These are phyloP conservation scores for Blera fallax DNA, from an alignment of 2,888 invertebrate genomes.

Conservation along the genomic window DNA sequence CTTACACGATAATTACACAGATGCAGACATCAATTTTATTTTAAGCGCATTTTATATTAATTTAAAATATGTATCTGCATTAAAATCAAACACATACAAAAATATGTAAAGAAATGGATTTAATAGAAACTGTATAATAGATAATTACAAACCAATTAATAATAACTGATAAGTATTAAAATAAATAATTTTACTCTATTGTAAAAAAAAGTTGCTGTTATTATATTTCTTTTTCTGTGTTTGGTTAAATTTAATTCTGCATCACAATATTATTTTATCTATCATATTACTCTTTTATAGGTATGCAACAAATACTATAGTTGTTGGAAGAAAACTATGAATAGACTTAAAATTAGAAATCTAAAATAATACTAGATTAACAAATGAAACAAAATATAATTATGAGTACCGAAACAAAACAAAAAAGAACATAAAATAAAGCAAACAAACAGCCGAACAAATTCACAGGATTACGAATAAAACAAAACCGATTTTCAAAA, in stretches of 20 bases:
- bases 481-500: conserved; percentile 24
- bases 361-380: neutral
- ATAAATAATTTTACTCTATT: neutral
- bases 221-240: neutral
- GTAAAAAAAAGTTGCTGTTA: neutral
- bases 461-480: conserved; percentile 20
- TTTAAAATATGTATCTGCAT: neutral
- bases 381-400: neutral
- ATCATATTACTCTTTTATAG: neutral
- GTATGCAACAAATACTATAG: neutral
- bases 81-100: neutral
- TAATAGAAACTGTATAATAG: conserved; percentile 11
- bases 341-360: neutral
- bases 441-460: neutral
- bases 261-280: neutral
- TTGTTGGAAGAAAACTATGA: neutral
- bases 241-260: neutral
- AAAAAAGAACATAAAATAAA: neutral
- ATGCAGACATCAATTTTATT: neutral
- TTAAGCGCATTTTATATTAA: neutral
- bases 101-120: neutral
- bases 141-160: neutral
- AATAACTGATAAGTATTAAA: neutral
- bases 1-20: neutral
- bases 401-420: neutral